A percentile compares a stretch with the other conserved stretches of the same genome.
Evolutionary conservation across 2,888 invertebrate species (phyloP).

Genomic region (Meghimatium bilineatum): DNA sequence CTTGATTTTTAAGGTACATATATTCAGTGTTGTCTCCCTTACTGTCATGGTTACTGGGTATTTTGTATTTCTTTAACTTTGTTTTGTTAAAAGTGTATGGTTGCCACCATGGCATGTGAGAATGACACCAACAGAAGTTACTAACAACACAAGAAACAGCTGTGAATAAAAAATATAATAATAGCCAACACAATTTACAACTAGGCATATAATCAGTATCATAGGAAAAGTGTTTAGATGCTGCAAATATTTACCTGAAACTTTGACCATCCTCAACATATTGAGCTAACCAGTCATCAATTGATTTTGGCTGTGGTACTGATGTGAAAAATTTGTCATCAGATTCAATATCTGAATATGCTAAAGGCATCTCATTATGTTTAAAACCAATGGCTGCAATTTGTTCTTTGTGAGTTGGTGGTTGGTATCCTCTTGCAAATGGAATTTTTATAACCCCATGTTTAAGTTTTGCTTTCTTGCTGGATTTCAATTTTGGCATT

Average conservation of each 20-base stretch:
- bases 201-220: background rate
- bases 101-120: too few relatives aligned
- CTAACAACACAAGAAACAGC: too few relatives aligned
- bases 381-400: slow-evolving; percentile 64
- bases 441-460: slow-evolving; percentile 51
- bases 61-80: too few relatives aligned
- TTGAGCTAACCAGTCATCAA: slow-evolving; percentile 74
- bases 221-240: too few relatives aligned
- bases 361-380: slow-evolving; percentile 28
- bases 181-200: background rate
- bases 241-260: slow-evolving; percentile 50
- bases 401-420: slow-evolving; percentile 54
- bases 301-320: slow-evolving; percentile 64
- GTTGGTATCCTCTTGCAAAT: slow-evolving; percentile 67
- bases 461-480: slow-evolving; percentile 22
- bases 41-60: too few relatives aligned
- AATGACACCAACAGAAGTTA: too few relatives aligned
- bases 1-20: too few relatives aligned
- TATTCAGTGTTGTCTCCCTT: too few relatives aligned
- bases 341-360: slow-evolving; percentile 32
- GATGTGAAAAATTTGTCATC: slow-evolving; percentile 59
- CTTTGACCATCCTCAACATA: slow-evolving; percentile 73
- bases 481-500: slow-evolving; percentile 17
- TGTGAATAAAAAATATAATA: too few relatives aligned
- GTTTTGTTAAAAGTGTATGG: too few relatives aligned